Conservation (phyloP, 2,113 vertebrate genomes). For the Myodes glareolus region DNA sequence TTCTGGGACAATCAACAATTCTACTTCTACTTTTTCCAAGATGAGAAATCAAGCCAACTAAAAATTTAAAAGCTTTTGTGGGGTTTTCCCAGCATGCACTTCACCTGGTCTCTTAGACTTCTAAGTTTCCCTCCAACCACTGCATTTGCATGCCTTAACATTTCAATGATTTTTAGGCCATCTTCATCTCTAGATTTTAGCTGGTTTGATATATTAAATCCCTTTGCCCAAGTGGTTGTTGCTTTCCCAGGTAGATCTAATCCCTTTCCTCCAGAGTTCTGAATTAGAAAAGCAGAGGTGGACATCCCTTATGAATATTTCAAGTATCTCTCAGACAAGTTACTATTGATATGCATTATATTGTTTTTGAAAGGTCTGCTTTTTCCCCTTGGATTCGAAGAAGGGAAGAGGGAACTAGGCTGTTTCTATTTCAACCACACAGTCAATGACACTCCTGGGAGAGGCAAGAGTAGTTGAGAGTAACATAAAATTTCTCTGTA, state of each 20-base stretch:
- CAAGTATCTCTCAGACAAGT: not conserved
- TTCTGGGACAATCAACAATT: not conserved
- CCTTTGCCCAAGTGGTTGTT: not conserved
- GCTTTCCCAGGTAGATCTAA: not conserved
- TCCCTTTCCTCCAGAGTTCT: not conserved
- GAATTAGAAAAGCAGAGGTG: not conserved
- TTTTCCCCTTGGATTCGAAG: not conserved
- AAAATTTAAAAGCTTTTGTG: not conserved
- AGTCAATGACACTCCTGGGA: not conserved
- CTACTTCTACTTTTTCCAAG: not conserved
- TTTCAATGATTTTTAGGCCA: not conserved
- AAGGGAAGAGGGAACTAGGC: too few relatives aligned
- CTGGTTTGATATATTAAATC: not conserved
- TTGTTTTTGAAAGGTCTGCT: not conserved
- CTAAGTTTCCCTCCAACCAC: not conserved
- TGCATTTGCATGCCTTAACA: not conserved
- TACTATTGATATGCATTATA: not conserved
- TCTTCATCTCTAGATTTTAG: not conserved
- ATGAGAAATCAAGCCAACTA: not conserved
- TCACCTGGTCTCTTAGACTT: not conserved
- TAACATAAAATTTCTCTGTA: not conserved
- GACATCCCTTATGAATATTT: not conserved
- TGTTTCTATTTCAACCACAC: not conserved
- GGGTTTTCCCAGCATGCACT: not conserved
- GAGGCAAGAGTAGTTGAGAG: not conserved